A percentile compares a stretch with the other conserved stretches of the same genome.
Conservation (phyloP, 2,797 vertebrate species). For the Odontamblyopus lacepedii region DNA sequence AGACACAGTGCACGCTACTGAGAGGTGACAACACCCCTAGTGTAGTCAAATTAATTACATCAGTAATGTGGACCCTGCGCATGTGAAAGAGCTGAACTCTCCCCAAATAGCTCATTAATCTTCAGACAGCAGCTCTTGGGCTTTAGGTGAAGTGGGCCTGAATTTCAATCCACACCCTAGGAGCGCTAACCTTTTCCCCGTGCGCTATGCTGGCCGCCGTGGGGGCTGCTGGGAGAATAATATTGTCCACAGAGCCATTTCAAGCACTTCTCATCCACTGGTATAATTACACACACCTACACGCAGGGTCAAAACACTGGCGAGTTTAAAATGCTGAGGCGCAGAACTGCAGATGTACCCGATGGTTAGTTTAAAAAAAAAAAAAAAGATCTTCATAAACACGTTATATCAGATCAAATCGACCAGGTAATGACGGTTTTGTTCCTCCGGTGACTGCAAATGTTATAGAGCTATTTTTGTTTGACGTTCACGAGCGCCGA, state of each 20-base stretch:
- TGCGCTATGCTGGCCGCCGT: constrained; percentile 41
- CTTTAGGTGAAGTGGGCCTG: constrained; percentile 80
- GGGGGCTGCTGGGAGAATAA: constrained; percentile 61
- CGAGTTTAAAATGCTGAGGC: constrained; percentile 40
- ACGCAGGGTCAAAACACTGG: constrained; percentile 49
- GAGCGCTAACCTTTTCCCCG: constrained; percentile 72
- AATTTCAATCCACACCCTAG: constrained; percentile 79
- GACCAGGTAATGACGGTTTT: constrained; percentile 39
- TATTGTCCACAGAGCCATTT: constrained; percentile 64
- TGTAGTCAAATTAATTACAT: constrained; percentile 92
- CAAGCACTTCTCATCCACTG: constrained; percentile 59
- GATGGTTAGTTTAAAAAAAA: constrained; percentile 46
- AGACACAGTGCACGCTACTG: constrained; percentile 65
- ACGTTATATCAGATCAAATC: constrained; percentile 51
- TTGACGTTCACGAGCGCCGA: no score
- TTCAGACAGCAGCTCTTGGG: constrained; percentile 79
- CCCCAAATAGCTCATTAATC: constrained; percentile 90
- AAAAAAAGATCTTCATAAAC: constrained; percentile 41
- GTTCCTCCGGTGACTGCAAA: background rate
- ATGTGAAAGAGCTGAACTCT: constrained; percentile 84
- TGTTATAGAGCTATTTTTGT: no score
- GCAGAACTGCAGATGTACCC: constrained; percentile 49
- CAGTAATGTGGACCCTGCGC: constrained; percentile 78
- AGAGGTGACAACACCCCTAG: constrained; percentile 79
- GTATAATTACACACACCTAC: constrained; percentile 70